phyloP scores from a whole-genome alignment of 2,888 invertebrate species.

The Podabrus alpinus region DNA sequence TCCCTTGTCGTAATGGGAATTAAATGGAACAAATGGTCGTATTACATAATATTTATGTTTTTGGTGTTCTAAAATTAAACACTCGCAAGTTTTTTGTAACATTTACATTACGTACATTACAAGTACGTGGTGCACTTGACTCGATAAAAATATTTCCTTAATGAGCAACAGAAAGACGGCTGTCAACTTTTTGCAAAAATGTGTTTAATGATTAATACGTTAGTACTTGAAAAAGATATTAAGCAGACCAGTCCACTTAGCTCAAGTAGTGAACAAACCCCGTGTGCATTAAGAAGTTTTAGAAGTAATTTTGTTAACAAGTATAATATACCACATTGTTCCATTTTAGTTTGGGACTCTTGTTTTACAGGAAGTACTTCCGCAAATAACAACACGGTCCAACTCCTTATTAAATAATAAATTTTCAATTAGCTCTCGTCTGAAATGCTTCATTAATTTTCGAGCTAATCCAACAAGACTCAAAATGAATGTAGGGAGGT shows the following conservation, averaged over 20 bases:
- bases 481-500: conserved; percentile 21
- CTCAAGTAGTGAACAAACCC: conserved; percentile 13
- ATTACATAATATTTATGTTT: background rate
- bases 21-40: background rate
- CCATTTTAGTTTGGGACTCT: conserved; percentile 16
- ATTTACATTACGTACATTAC: background rate
- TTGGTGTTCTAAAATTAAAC: background rate
- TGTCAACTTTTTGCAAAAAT: background rate
- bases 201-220: conserved; percentile 10
- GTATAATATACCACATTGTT: conserved; percentile 19
- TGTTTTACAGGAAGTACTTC: conserved; percentile 23
- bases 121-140: background rate
- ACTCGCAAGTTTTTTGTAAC: background rate
- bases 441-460: conserved; percentile 32
- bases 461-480: conserved; percentile 26
- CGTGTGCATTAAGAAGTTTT: conserved; percentile 27
- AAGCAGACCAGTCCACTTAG: conserved; percentile 21
- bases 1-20: background rate
- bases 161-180: background rate
- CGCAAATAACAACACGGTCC: conserved; percentile 27
- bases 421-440: conserved; percentile 34
- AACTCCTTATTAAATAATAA: conserved; percentile 34
- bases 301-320: conserved; percentile 27
- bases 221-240: conserved; percentile 16
- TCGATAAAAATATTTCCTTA: background rate